phyloP scores from a whole-genome alignment of 2,888 invertebrate species.

The Deilephila elpenor region DNA sequence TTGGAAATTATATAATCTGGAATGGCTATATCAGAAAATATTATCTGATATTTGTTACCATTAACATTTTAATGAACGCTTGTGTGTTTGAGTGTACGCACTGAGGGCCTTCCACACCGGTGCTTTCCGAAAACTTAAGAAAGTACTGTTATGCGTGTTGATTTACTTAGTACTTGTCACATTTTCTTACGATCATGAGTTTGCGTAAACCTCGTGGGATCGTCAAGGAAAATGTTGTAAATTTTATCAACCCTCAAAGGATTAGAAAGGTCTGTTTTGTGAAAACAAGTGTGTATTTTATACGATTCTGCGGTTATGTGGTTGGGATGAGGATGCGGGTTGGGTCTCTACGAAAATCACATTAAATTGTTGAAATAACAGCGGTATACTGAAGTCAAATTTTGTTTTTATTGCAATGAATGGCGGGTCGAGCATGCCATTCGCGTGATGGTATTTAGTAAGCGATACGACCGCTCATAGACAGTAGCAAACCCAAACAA shows the following conservation, averaged over 20 bases:
- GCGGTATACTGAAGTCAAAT: neutral
- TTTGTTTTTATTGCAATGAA: too few relatives aligned
- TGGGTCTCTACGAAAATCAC: neutral
- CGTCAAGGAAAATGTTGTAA: neutral
- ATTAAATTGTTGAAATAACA: neutral
- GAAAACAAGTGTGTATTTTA: conserved; percentile 1
- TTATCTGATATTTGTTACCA: too few relatives aligned
- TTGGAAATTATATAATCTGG: too few relatives aligned
- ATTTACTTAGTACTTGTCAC: conserved; percentile 5
- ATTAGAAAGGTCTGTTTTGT: neutral
- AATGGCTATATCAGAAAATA: too few relatives aligned
- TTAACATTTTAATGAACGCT: neutral
- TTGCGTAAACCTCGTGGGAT: too few relatives aligned
- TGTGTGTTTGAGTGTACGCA: neutral
- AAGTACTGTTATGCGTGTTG: neutral
- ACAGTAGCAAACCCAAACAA: too few relatives aligned
- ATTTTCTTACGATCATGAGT: neutral
- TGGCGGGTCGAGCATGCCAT: too few relatives aligned
- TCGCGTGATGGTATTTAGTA: too few relatives aligned
- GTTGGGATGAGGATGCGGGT: neutral
- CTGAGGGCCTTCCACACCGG: neutral
- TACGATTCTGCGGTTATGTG: conserved; percentile 3
- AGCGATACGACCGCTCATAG: too few relatives aligned
- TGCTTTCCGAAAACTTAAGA: conserved; percentile 14
- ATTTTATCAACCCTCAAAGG: neutral